Evolutionary conservation across 2,113 vertebrate genomes (phyloP).

Genomic region (Paraplagusia blochii): DNA sequence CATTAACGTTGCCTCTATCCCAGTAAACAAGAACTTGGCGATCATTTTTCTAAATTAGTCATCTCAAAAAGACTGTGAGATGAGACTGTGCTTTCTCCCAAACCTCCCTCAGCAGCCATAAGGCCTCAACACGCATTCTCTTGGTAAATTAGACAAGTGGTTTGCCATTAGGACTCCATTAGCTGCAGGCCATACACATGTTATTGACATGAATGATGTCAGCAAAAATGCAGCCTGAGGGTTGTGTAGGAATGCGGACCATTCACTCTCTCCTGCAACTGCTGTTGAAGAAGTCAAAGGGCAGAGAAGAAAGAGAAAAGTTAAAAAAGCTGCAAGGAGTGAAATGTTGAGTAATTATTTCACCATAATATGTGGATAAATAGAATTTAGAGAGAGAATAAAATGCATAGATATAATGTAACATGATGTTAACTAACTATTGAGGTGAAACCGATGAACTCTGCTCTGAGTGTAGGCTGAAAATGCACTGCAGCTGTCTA

Average conservation of each 20-base stretch:
- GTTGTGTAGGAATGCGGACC: conserved; percentile 22
- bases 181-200: conserved; percentile 27
- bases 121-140: conserved; percentile 40
- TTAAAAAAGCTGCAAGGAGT: neutral
- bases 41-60: conserved; percentile 40
- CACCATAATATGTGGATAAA: neutral
- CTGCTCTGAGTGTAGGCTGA: conserved; percentile 27
- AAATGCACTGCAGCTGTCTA: conserved; percentile 49
- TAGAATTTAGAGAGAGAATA: no score
- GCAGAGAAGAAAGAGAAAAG: conserved; percentile 6
- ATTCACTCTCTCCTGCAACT: conserved; percentile 2
- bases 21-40: conserved; percentile 32
- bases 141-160: conserved; percentile 53
- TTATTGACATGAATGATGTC: conserved; percentile 55
- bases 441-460: conserved; percentile 13
- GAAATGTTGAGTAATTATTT: conserved; percentile 3
- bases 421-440: conserved; percentile 14
- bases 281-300: conserved; percentile 19
- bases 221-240: conserved; percentile 24
- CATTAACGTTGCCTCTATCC: neutral
- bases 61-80: conserved; percentile 7
- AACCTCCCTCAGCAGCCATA: conserved; percentile 36
- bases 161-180: conserved; percentile 65
- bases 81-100: neutral
- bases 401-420: neutral